These are phyloP conservation scores for Hydropsyche betteni DNA, from an alignment of 2,888 invertebrate species.

Conservation along the genomic window DNA sequence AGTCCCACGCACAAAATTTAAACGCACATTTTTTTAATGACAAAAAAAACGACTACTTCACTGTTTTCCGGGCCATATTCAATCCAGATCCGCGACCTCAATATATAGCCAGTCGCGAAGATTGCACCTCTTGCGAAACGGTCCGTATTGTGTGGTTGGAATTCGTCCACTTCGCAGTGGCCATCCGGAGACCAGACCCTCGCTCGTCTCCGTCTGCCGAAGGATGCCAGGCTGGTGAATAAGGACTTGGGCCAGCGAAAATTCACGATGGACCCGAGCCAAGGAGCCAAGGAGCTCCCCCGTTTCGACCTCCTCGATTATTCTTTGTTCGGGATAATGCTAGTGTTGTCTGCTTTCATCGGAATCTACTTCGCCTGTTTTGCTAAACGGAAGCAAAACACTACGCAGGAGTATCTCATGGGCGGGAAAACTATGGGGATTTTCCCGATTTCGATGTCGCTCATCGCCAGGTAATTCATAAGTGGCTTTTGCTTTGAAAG, in stretches of 20 bases:
- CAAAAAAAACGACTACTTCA: too few species aligned
- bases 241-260: neutral
- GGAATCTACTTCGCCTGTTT: slow-evolving; percentile 78
- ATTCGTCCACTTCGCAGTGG: neutral
- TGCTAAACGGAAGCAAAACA: slow-evolving; percentile 73
- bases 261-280: slow-evolving; percentile 26
- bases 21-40: too few species aligned
- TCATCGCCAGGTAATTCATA: slow-evolving; percentile 73
- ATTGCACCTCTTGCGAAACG: slow-evolving; percentile 25
- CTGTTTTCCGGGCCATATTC: too few species aligned
- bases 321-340: slow-evolving; percentile 72
- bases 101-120: neutral
- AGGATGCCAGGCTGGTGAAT: too few species aligned
- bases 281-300: slow-evolving; percentile 12
- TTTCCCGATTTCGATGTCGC: slow-evolving; percentile 80
- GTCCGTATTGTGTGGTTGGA: neutral
- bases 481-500: too few species aligned
- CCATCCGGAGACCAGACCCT: neutral
- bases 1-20: too few species aligned
- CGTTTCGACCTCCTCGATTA: slow-evolving; percentile 72
- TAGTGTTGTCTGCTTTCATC: slow-evolving; percentile 71
- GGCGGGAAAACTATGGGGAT: slow-evolving; percentile 82
- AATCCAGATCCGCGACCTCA: too few species aligned
- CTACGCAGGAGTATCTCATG: slow-evolving; percentile 76
- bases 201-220: neutral